Percentiles rank a stretch among this genome's conserved stretches.
Evolutionary conservation across 2,113 vertebrate genomes (phyloP).

Genomic region (Coreoperca whiteheadi): DNA sequence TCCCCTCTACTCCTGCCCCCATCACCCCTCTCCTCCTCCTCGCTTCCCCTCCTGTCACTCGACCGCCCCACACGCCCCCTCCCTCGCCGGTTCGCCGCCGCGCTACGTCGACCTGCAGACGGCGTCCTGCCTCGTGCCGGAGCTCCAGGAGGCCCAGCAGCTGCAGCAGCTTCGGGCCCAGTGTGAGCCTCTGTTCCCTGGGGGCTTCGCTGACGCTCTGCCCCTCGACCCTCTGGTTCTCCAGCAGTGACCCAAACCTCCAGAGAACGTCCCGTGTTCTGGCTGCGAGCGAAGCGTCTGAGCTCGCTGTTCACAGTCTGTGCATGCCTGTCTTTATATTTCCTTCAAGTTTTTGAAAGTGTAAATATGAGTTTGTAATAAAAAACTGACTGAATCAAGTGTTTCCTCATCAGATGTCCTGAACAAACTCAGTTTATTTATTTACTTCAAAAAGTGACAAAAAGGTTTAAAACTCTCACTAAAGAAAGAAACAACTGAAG

Average conservation of each 20-base stretch:
- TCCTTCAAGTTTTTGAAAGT: background rate
- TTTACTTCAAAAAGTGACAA: no score
- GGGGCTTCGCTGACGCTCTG: slow-evolving; percentile 19
- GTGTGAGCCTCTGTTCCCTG: slow-evolving; percentile 23
- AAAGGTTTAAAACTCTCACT: no score
- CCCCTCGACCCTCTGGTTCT: slow-evolving; percentile 51
- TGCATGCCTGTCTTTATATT: slow-evolving; percentile 2
- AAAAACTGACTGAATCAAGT: background rate
- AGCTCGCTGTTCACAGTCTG: background rate
- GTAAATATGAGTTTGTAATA: slow-evolving; percentile 44
- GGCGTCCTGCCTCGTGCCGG: background rate
- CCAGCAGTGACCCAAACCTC: slow-evolving; percentile 30
- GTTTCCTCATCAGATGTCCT: background rate
- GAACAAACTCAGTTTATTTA: no score
- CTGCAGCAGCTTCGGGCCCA: slow-evolving; percentile 41
- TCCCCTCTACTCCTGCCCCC: slow-evolving; percentile 77
- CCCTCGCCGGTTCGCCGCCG: background rate
- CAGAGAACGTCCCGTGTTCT: no score
- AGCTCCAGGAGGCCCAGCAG: slow-evolving; percentile 44
- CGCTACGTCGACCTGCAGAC: slow-evolving; percentile 46
- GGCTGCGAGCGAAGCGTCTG: background rate
- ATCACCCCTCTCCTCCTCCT: background rate
- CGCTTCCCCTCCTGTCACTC: slow-evolving; percentile 27
- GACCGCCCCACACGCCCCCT: background rate
- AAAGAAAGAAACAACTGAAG: no score